Evolutionary conservation across 2,797 vertebrate genomes (phyloP), one percentile per base, ranked within the genome.

Genomic region (Leptoclinus maculatus): DNA sequence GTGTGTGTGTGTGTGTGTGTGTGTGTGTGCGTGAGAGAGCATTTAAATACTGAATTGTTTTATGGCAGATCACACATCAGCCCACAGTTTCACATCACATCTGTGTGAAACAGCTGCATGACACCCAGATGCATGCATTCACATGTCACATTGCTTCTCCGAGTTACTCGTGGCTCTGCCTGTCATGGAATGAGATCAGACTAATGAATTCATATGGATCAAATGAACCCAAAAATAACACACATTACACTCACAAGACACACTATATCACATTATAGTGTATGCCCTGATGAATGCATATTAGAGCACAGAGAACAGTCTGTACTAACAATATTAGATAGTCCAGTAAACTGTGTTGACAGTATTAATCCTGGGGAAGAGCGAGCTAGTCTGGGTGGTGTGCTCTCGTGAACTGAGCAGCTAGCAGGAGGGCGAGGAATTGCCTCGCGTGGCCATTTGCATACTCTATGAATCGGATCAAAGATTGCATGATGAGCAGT

Each of bases 381-480:
- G 56, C 0, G 1, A 79, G 66, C 66, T 34, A 69, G 79, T 80
- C 51, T 80, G 76, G 59, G 45, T 82, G 73, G 80, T 85, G 59
- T 36, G 73, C 68, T 82, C 76, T 84, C 75, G 86, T 89, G 80
- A 88, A 83, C 65, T 80, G 78, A 83, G 72, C 68, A 74, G 79
- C 80, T 45, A 74, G 74, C 67, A n/a, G 71, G 66, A 82, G 68
- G 70, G 70, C 16, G 29, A 76, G 66, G 80, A 85, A 87, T 80
- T 80, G 75, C 67, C 74, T 83, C 73, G 83, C 88, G 78, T 65
- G 80, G 62, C 23, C 67, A 86, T 90, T 88, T 91, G 82, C 87
- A 87, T 81, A 79, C 79, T 85, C 71, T 74, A 76, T 87, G 87
- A 90, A 91, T 91, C 41, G 71, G 80, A 92, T 92, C 89, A 91